Conservation (phyloP, 2,797 vertebrate species). For the Melanotaenia boesemani region DNA sequence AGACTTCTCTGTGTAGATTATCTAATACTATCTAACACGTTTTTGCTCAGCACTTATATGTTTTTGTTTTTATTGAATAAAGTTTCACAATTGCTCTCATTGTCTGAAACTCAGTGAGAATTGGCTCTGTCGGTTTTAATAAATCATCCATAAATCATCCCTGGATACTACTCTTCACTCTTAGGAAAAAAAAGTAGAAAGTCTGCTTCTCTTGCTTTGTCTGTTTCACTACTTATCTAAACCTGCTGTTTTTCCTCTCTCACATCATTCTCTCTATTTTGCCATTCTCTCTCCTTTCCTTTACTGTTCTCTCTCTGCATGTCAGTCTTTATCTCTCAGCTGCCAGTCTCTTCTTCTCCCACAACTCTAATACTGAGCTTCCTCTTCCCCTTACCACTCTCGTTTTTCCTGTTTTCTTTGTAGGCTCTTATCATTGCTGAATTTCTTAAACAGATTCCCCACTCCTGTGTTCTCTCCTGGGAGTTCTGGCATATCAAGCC, state of each 20-base stretch:
- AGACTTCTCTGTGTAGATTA: conserved; percentile 13
- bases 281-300: conserved; percentile 34
- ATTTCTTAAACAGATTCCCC: conserved; percentile 53
- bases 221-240: conserved; percentile 61
- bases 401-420: conserved; percentile 44
- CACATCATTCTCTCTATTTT: conserved; percentile 36
- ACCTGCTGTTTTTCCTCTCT: conserved; percentile 46
- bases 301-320: conserved; percentile 40
- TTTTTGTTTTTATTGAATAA: conserved; percentile 49
- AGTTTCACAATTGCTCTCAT: conserved; percentile 36
- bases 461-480: conserved; percentile 36
- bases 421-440: conserved; percentile 55
- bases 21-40: conserved; percentile 25
- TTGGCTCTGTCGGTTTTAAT: conserved; percentile 65
- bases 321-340: conserved; percentile 62
- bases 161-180: conserved; percentile 28
- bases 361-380: conserved; percentile 45
- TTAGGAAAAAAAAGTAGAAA: conserved; percentile 11
- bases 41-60: conserved; percentile 17
- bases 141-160: conserved; percentile 49
- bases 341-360: conserved; percentile 63
- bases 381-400: conserved; percentile 27
- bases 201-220: conserved; percentile 25
- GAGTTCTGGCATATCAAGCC: conserved; percentile 39
- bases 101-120: conserved; percentile 58